Percentiles rank a stretch among this genome's conserved stretches.
These are phyloP conservation scores for Drosophila kambysellisi DNA, from an alignment of 2,888 invertebrate genomes.

Conservation along the genomic window DNA sequence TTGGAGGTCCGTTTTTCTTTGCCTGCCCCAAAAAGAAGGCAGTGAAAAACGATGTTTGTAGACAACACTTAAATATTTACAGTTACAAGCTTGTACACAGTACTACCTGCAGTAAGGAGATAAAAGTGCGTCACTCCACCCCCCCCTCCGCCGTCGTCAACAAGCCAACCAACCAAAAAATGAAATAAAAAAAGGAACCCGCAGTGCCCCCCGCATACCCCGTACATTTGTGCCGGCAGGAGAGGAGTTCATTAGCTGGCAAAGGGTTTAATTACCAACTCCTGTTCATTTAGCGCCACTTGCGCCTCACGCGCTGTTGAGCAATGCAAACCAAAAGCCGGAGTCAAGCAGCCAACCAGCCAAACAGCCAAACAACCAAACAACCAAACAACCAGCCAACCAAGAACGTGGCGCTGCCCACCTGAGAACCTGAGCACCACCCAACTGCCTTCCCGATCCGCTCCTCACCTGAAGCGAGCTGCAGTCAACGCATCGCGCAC, in stretches of 20 bases:
- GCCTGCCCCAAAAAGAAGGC: constrained; percentile 40
- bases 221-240: constrained; percentile 34
- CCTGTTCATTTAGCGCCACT: constrained; percentile 85
- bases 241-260: constrained; percentile 84
- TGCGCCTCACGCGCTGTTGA: constrained; percentile 85
- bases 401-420: constrained; percentile 19
- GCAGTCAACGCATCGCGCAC: constrained; percentile 47
- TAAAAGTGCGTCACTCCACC: constrained; percentile 58
- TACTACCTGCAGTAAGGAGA: constrained; percentile 67
- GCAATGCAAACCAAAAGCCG: constrained; percentile 78
- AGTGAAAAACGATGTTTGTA: constrained; percentile 30
- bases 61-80: constrained; percentile 74
- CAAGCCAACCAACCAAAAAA: constrained; percentile 4
- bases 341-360: constrained; percentile 46
- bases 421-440: constrained; percentile 18
- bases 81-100: constrained; percentile 35
- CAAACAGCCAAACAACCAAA: constrained; percentile 3
- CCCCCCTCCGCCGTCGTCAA: neutral
- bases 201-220: neutral
- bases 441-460: constrained; percentile 1
- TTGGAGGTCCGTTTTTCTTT: constrained; percentile 5
- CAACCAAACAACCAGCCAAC: constrained; percentile 6
- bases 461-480: constrained; percentile 7
- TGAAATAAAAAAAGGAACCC: neutral
- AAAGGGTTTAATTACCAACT: constrained; percentile 85